Base-by-base conservation (phyloP, 1,140 invertebrate species). In the Stegodyphus dumicola region DNA sequence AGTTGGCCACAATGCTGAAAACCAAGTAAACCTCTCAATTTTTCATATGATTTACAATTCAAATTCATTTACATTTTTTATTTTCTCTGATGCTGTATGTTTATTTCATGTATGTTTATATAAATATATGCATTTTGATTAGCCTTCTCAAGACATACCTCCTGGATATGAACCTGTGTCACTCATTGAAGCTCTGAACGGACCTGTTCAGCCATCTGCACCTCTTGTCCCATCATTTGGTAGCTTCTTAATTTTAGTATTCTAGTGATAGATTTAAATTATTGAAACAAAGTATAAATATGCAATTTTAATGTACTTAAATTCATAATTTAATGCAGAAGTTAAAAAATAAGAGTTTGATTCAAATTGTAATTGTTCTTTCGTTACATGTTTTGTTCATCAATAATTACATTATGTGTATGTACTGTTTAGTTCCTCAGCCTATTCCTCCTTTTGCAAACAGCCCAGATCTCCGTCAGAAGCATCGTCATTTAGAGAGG, bases 101-200 rank as follows among this genome's bases (percentile, higher is more conserved):
- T 18, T 18, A n/a, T n/a, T 67, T n/a, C 17, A 67, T 67, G 56
- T 60, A 60, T 10, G 0, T 60, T 74, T 64, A 83, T 53, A 54
- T 54, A 74, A 74, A 53, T 69, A 33, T 65, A 81, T 75, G 17
- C 48, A 74, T 79, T 10, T 64, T 54, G 56, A 74, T 75, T 64
- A 90, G 89, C 88, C 90, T 93, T 92, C 91, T 81, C 95, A 96
- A 90, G 95, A 96, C 90, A 95, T 98, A 88, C 97, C 97, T 52
- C 92, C 94, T 1, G 98, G 98, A 0, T 99, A 98, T 90, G 96
- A 99, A 91, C 94, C 96, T 18, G 95, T 99, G 67, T 96, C 97
- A 0, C 92, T 99, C n/a, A 95, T 99, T 80, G 98, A 99, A 92
- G 98, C 98, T 7, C 92, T 99, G n/a, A 99, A 99, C 92, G 98